Conservation (phyloP, 2,888 invertebrate species). For the Ennomos erosarius region DNA sequence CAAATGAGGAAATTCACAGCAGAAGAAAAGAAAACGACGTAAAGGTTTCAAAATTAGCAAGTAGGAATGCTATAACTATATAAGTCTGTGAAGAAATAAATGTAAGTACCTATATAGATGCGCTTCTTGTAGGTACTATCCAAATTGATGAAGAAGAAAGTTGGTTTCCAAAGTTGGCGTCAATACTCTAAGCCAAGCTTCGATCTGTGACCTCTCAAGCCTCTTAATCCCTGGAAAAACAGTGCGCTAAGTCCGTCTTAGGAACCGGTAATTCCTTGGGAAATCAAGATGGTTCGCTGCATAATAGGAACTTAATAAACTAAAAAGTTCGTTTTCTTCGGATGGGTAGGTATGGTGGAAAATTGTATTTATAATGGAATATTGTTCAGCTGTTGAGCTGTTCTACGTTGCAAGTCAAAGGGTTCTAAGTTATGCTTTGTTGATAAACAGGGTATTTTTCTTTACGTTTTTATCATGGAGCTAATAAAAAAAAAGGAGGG, state of each 20-base stretch:
- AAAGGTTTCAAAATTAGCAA: too few relatives aligned
- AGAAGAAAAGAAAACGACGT: too few relatives aligned
- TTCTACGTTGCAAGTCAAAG: too few relatives aligned
- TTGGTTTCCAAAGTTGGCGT: constrained; percentile 14
- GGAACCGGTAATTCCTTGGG: constrained; percentile 10
- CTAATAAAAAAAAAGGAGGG: too few relatives aligned
- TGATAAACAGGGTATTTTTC: too few relatives aligned
- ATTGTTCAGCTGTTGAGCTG: constrained; percentile 5
- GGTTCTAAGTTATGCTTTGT: background rate
- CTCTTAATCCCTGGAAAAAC: constrained; percentile 23
- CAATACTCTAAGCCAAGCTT: constrained; percentile 18
- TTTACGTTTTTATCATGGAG: too few relatives aligned
- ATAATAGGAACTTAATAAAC: constrained; percentile 17
- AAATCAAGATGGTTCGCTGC: constrained; percentile 12
- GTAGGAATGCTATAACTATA: too few relatives aligned
- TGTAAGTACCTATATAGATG: too few relatives aligned
- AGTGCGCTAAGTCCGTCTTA: constrained; percentile 9
- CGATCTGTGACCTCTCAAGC: constrained; percentile 15
- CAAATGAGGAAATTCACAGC: too few relatives aligned
- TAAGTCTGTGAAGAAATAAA: too few relatives aligned
- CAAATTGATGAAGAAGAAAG: background rate
- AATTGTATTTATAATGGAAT: constrained; percentile 10
- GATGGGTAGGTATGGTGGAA: constrained; percentile 3
- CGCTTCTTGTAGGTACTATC: too few relatives aligned
- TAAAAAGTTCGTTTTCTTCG: constrained; percentile 11